Conservation (phyloP, 2,888 invertebrate species). For the Dusona sp. region DNA sequence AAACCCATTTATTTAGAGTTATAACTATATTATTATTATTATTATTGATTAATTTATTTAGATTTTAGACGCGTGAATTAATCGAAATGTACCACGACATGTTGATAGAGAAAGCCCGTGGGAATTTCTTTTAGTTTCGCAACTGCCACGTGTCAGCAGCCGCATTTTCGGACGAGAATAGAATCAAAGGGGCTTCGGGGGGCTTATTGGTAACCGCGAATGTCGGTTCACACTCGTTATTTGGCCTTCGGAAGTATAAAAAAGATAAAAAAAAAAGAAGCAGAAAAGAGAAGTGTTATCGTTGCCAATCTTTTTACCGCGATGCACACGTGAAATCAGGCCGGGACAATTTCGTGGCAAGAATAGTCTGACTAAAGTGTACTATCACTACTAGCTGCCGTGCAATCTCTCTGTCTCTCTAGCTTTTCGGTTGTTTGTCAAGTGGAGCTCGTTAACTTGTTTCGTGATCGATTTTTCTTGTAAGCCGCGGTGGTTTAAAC, state of each 20-base stretch:
- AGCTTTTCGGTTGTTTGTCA: slow-evolving; percentile 35
- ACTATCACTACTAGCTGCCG: slow-evolving; percentile 61
- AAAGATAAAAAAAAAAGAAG: not conserved
- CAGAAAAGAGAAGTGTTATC: slow-evolving; percentile 5
- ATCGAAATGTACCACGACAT: not conserved
- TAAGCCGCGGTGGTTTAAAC: slow-evolving; percentile 18
- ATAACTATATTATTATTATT: too few relatives aligned
- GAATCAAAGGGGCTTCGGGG: slow-evolving; percentile 23
- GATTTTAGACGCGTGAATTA: not conserved
- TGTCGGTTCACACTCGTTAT: slow-evolving; percentile 59
- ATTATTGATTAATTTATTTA: too few relatives aligned
- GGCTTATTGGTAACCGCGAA: slow-evolving; percentile 30
- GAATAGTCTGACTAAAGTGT: slow-evolving; percentile 62
- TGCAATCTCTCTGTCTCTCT: slow-evolving; percentile 50
- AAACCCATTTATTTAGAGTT: too few relatives aligned
- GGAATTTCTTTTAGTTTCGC: slow-evolving; percentile 40
- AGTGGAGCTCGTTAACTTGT: slow-evolving; percentile 55
- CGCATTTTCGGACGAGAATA: slow-evolving; percentile 45
- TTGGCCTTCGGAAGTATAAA: slow-evolving; percentile 12
- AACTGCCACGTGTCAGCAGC: slow-evolving; percentile 16
- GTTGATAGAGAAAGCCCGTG: not conserved
- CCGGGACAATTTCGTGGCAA: slow-evolving; percentile 38
- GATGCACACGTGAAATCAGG: slow-evolving; percentile 31
- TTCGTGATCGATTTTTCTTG: slow-evolving; percentile 53
- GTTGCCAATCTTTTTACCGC: not conserved